Evolutionary conservation across 2,797 vertebrate species (phyloP).

Genomic region (Bothrops alternatus): DNA sequence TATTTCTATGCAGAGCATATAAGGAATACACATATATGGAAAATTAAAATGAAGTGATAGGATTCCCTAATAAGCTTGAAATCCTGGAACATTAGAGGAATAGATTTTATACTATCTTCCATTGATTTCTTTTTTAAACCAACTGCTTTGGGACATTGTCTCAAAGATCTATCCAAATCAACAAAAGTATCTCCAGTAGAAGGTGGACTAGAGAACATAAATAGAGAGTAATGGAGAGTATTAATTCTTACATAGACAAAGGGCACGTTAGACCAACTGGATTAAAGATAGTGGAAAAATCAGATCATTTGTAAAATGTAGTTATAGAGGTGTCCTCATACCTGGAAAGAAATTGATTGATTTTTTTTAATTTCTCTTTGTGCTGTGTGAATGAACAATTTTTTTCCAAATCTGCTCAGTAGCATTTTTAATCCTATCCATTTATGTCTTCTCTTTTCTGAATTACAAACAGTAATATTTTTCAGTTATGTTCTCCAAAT

Average conservation of each 20-base stretch:
- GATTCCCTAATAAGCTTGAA: neutral
- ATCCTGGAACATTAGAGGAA: neutral
- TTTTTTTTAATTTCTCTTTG: neutral
- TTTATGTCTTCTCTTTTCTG: neutral
- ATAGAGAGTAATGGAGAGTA: neutral
- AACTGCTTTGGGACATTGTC: neutral
- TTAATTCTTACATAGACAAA: neutral
- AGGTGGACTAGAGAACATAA: neutral
- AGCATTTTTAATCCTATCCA: neutral
- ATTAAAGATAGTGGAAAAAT: neutral
- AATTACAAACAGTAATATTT: neutral
- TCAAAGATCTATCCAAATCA: neutral
- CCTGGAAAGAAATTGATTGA: neutral
- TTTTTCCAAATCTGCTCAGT: neutral
- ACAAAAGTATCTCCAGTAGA: neutral
- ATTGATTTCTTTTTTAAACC: neutral
- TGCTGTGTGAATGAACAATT: neutral
- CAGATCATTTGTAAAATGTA: neutral
- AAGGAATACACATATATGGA: slow-evolving; percentile 31
- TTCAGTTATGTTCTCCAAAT: neutral
- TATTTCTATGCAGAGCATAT: slow-evolving; percentile 61
- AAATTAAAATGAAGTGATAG: neutral
- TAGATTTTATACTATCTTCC: slow-evolving; percentile 8
- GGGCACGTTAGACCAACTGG: neutral
- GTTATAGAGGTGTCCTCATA: neutral